phyloP scores from a whole-genome alignment of 2,797 vertebrate genomes.

The Phylloscopus collybita region DNA sequence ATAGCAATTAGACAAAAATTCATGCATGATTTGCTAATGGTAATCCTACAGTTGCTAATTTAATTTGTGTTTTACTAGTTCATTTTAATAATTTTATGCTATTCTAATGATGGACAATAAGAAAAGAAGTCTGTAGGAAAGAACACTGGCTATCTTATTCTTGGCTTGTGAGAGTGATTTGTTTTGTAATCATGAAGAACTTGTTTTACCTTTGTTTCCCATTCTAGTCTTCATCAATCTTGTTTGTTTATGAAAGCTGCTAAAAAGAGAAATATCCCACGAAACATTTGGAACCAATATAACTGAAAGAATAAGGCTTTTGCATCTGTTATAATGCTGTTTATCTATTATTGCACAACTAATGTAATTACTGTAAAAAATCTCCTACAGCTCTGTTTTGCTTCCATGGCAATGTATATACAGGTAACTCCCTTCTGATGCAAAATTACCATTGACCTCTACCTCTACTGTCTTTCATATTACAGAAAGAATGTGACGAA shows the following conservation, averaged over 20 bases:
- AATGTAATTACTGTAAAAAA: neutral
- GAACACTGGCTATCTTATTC: neutral
- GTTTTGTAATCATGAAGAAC: neutral
- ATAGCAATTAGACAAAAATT: neutral
- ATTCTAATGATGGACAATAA: neutral
- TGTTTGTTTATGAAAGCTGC: neutral
- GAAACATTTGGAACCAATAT: neutral
- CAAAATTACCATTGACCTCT: neutral
- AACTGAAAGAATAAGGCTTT: neutral
- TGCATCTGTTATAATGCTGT: neutral
- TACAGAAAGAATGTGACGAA: neutral
- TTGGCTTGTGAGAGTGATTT: neutral
- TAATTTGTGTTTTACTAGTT: neutral
- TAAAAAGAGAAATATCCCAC: neutral
- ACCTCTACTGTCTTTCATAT: neutral
- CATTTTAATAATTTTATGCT: neutral
- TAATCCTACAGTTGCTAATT: neutral
- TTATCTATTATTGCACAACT: neutral
- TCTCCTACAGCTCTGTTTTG: neutral
- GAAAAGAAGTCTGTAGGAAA: neutral
- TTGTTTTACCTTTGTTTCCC: neutral
- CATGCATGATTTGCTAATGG: neutral
- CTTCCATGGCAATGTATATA: neutral
- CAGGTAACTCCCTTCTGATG: neutral
- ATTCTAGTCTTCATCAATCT: neutral